A percentile compares a stretch with the other conserved stretches of the same genome.
phyloP scores from a whole-genome alignment of 2,888 invertebrate genomes.

The Neria commutata region DNA sequence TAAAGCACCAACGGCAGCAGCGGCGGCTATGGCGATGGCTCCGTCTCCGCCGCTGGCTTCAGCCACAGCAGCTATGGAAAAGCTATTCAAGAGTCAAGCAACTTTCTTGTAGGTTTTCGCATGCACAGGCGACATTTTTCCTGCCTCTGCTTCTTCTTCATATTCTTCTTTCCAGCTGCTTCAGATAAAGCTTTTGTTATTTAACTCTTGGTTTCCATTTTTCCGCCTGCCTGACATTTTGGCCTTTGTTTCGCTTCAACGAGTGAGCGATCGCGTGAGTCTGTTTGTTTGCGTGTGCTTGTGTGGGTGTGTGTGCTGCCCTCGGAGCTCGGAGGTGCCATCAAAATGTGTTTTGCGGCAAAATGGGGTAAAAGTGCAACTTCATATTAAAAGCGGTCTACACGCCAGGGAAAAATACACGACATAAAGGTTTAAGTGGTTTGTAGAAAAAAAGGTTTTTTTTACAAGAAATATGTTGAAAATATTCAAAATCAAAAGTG shows the following conservation, averaged over 20 bases:
- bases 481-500: too few relatives aligned
- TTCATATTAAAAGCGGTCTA: not conserved
- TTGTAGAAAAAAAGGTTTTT: too few relatives aligned
- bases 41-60: constrained; percentile 11
- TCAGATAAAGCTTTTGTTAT: not conserved
- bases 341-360: constrained; percentile 8
- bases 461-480: too few relatives aligned
- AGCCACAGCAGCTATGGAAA: constrained; percentile 32
- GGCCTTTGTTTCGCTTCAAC: too few relatives aligned
- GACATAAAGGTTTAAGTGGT: too few relatives aligned
- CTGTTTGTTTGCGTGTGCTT: too few relatives aligned
- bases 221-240: too few relatives aligned
- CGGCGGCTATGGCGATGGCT: constrained; percentile 1
- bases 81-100: constrained; percentile 62
- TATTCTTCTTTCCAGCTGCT: not conserved
- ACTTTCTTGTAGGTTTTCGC: constrained; percentile 43
- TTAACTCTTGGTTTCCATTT: too few relatives aligned
- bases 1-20: not conserved
- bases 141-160: not conserved
- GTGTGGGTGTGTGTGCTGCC: not conserved
- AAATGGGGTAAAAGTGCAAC: constrained; percentile 8
- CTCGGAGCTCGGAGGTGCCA: constrained; percentile 9
- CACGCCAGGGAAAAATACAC: not conserved
- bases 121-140: not conserved
- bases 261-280: not conserved